A percentile compares a stretch with the other conserved stretches of the same genome.
These are phyloP conservation scores for Drosophila ficusphila DNA, from an alignment of 1,140 invertebrate species.

Conservation along the genomic window DNA sequence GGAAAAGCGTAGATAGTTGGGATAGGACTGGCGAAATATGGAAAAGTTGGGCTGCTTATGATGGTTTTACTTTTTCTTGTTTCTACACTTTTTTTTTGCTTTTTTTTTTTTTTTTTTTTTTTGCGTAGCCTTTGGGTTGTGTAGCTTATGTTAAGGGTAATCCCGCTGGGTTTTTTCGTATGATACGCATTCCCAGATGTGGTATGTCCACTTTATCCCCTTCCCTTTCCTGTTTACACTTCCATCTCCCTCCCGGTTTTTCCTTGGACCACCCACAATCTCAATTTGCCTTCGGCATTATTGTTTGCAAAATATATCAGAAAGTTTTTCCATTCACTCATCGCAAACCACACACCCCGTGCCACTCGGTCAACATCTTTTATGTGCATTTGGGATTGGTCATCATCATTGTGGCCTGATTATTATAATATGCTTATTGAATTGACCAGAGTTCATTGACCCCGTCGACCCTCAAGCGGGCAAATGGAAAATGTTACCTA, in stretches of 20 bases:
- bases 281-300: constrained; percentile 75
- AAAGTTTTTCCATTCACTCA: constrained; percentile 63
- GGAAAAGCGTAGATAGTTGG: constrained; percentile 9
- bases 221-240: constrained; percentile 46
- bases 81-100: constrained; percentile 45
- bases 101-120: background rate
- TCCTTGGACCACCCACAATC: background rate
- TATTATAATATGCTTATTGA: constrained; percentile 78
- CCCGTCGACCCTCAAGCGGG: constrained; percentile 6
- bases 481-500: constrained; percentile 33
- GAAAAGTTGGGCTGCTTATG: constrained; percentile 65
- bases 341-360: background rate
- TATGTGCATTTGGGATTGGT: constrained; percentile 68
- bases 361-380: constrained; percentile 36
- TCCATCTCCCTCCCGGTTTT: constrained; percentile 39
- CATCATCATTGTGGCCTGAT: constrained; percentile 68
- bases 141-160: constrained; percentile 45
- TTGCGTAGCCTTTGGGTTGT: constrained; percentile 16
- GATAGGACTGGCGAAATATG: constrained; percentile 40
- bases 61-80: constrained; percentile 71
- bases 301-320: constrained; percentile 78
- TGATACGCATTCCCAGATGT: constrained; percentile 56
- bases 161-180: constrained; percentile 44
- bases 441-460: constrained; percentile 55
- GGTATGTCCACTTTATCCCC: constrained; percentile 20